Conservation (phyloP, 1,140 invertebrate species). For the Mamestra configurata region DNA sequence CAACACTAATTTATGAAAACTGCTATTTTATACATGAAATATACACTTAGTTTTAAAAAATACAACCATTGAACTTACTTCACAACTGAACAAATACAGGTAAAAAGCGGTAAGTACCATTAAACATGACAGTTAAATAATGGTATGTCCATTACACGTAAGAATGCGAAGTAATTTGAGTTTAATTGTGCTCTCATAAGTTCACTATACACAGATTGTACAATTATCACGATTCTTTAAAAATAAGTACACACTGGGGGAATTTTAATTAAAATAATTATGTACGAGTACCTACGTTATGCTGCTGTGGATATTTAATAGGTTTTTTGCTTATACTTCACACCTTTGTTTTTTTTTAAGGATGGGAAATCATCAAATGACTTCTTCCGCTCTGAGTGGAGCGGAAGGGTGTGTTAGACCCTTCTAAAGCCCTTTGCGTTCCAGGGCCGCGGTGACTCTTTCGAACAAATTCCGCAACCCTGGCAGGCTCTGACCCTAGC, state of each 20-base stretch:
- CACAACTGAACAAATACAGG: background rate
- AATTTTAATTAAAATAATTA: constrained; percentile 9
- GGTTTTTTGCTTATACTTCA: background rate
- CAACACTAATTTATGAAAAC: too few species aligned
- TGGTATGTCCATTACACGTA: constrained; percentile 24
- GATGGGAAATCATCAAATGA: too few species aligned
- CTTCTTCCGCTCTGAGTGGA: too few species aligned
- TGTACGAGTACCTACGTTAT: background rate
- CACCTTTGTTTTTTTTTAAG: background rate
- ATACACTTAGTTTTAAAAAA: too few species aligned
- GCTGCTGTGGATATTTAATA: background rate
- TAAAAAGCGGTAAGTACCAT: background rate
- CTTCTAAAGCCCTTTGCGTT: too few species aligned
- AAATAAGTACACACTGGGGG: background rate
- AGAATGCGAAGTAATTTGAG: constrained; percentile 31
- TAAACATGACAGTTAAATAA: constrained; percentile 18
- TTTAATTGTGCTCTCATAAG: constrained; percentile 35
- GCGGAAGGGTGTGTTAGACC: too few species aligned
- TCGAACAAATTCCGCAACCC: too few species aligned
- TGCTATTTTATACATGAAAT: too few species aligned
- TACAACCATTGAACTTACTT: too few species aligned
- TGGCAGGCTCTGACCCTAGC: too few species aligned
- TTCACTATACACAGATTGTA: constrained; percentile 21
- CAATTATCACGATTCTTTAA: constrained; percentile 27
- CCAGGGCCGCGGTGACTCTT: too few species aligned